phyloP scores from a whole-genome alignment of 2,113 vertebrate species.

The Thalassoma bifasciatum region DNA sequence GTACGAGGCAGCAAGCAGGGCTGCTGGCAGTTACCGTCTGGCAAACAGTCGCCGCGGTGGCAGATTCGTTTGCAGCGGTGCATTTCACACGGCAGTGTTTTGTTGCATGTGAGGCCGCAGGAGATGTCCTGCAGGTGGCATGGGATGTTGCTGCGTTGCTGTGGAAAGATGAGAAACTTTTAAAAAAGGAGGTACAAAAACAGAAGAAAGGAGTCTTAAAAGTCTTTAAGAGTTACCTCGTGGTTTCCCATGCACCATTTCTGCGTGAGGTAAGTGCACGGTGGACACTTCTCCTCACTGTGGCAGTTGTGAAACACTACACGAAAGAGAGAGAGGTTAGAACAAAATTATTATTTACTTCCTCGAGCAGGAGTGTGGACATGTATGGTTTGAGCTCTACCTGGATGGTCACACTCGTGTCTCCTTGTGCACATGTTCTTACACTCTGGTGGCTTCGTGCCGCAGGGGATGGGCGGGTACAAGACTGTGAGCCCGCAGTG shows the following conservation, averaged over 20 bases:
- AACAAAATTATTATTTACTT: neutral
- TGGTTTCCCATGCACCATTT: slow-evolving; percentile 99
- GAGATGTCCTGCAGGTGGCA: slow-evolving; percentile 98
- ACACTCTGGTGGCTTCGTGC: slow-evolving; percentile 96
- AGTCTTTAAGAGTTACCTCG: slow-evolving; percentile 85
- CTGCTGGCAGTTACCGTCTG: slow-evolving; percentile 90
- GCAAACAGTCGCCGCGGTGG: slow-evolving; percentile 92
- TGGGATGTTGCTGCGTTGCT: slow-evolving; percentile 97
- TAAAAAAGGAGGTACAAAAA: neutral
- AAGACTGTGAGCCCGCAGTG: slow-evolving; percentile 93
- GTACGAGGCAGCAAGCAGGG: slow-evolving; percentile 86
- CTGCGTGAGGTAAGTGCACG: slow-evolving; percentile 96
- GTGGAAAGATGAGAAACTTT: slow-evolving; percentile 6
- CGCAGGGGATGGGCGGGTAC: slow-evolving; percentile 95
- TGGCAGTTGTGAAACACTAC: slow-evolving; percentile 98
- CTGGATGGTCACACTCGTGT: slow-evolving; percentile 96
- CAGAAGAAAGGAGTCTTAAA: neutral
- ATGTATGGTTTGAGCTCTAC: slow-evolving; percentile 64
- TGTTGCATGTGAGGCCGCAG: slow-evolving; percentile 92
- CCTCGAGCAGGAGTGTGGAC: neutral
- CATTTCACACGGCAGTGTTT: slow-evolving; percentile 88
- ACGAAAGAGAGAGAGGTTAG: slow-evolving; percentile 22
- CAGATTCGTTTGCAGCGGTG: slow-evolving; percentile 95
- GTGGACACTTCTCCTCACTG: slow-evolving; percentile 95
- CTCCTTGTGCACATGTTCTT: slow-evolving; percentile 90